Conservation (phyloP, 2,113 vertebrate species). For the Xerus inauris region DNA sequence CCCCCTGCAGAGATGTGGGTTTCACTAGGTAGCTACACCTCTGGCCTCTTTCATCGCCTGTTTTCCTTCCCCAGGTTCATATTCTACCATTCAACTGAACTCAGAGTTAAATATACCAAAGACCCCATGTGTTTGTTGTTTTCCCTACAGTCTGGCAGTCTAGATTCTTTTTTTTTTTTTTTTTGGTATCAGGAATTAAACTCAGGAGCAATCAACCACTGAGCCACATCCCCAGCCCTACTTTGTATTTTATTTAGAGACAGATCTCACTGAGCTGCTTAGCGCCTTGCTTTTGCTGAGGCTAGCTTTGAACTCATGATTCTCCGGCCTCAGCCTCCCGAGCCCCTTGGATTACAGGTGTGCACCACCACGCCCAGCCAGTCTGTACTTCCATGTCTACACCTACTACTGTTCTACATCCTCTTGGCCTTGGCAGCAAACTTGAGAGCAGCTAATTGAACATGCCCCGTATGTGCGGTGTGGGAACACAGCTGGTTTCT, state of each 20-base stretch:
- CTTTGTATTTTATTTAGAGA: too few species aligned
- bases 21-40: fast-evolving
- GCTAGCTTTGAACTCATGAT: too few species aligned
- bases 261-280: too few species aligned
- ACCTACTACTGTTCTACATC: background rate
- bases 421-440: background rate
- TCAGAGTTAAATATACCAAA: background rate
- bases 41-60: background rate
- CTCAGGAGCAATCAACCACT: too few species aligned
- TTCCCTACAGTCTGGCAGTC: background rate
- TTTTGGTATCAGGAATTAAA: too few species aligned
- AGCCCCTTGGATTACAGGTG: too few species aligned
- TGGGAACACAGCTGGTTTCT: background rate
- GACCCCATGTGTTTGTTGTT: background rate
- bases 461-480: conserved; percentile 36
- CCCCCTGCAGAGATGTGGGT: background rate
- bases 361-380: too few species aligned
- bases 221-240: too few species aligned
- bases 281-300: too few species aligned
- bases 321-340: too few species aligned
- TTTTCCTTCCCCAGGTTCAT: background rate
- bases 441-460: background rate
- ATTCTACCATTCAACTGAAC: background rate
- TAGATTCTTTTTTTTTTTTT: too few species aligned
- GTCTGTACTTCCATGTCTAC: background rate